Conservation (phyloP, 2,888 invertebrate genomes). For the Steromphala cineraria region DNA sequence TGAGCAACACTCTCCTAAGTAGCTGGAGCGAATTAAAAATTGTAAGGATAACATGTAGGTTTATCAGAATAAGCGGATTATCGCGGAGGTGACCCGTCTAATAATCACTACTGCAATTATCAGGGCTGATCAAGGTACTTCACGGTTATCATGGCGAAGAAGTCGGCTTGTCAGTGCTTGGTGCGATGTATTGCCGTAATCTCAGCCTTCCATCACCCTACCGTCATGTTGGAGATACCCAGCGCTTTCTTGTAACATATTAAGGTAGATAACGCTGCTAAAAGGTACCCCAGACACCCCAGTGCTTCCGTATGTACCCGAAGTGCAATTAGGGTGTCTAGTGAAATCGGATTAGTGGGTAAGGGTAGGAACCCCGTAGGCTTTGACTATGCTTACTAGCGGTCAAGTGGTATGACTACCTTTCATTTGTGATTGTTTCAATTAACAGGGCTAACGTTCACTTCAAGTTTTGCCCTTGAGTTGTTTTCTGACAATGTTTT, state of each 20-base stretch:
- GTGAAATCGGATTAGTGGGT: conserved; percentile 5
- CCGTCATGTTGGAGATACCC: conserved; percentile 21
- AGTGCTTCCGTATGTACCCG: not conserved
- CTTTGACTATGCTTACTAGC: not conserved
- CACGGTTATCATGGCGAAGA: not conserved
- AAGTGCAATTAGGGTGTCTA: conserved; percentile 29
- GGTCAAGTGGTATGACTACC: conserved; percentile 2
- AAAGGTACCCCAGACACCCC: conserved; percentile 1
- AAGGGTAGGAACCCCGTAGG: not conserved
- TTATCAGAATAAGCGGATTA: conserved; percentile 10
- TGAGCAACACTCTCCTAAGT: no score
- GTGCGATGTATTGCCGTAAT: not conserved
- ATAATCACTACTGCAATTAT: conserved; percentile 14
- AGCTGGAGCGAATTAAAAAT: not conserved
- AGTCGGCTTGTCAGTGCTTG: not conserved
- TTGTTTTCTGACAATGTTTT: not conserved
- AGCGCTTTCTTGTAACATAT: conserved; percentile 19
- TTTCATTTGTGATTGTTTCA: conserved; percentile 12
- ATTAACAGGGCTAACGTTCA: not conserved
- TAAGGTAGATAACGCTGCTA: conserved; percentile 22
- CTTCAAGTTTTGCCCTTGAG: conserved; percentile 1
- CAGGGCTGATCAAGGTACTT: not conserved
- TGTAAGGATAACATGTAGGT: conserved; percentile 1
- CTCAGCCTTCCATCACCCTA: not conserved
- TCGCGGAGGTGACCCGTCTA: not conserved